These are phyloP conservation scores for Syngnathus typhle DNA, from an alignment of 2,113 vertebrate genomes.

Conservation along the genomic window DNA sequence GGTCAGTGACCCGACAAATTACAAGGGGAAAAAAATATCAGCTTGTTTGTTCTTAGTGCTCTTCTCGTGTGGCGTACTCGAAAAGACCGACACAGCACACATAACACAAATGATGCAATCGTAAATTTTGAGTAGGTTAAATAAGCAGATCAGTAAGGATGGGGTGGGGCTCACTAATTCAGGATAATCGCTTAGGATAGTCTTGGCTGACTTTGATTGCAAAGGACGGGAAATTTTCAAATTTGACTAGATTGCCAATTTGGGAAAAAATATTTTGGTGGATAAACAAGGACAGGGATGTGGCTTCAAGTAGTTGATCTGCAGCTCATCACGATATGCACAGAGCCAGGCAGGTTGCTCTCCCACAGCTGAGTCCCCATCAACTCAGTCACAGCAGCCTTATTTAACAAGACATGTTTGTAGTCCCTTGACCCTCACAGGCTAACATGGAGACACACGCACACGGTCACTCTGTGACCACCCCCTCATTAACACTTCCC, in stretches of 20 bases:
- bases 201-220: not conserved
- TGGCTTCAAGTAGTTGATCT: conserved; percentile 36
- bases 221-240: not conserved
- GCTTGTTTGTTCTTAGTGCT: not conserved
- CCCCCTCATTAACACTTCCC: conserved; percentile 42
- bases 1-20: not conserved
- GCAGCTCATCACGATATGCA: conserved; percentile 46
- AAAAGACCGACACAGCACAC: not conserved
- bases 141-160: not conserved
- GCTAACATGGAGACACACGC: conserved; percentile 34
- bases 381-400: conserved; percentile 56
- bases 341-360: conserved; percentile 27
- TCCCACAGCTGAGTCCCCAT: conserved; percentile 59
- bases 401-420: conserved; percentile 64
- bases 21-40: not conserved
- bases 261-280: not conserved
- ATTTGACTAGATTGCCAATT: not conserved
- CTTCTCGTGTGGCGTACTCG: not conserved
- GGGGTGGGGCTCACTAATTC: too few relatives aligned
- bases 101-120: not conserved
- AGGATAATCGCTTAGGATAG: not conserved
- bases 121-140: not conserved
- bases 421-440: conserved; percentile 58
- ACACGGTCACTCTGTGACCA: conserved; percentile 46
- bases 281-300: conserved; percentile 26